Percentiles rank a stretch among this genome's conserved stretches.
Evolutionary conservation across 2,888 invertebrate genomes (phyloP).

Genomic region (Eupithecia inturbata): DNA sequence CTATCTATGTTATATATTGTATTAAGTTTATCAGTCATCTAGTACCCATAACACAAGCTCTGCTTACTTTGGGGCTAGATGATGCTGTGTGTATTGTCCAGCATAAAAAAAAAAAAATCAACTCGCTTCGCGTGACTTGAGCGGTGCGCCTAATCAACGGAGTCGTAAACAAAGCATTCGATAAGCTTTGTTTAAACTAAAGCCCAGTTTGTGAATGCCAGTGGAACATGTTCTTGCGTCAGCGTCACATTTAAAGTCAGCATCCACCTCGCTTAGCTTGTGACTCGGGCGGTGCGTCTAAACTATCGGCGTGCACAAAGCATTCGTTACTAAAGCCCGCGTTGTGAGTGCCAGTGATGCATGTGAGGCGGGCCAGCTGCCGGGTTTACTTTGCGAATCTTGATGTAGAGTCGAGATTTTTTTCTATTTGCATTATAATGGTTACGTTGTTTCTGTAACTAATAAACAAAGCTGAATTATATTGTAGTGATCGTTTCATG

Average conservation of each 20-base stretch:
- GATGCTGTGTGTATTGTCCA: too few relatives aligned
- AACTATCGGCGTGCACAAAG: conserved; percentile 82
- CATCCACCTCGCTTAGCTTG: not conserved
- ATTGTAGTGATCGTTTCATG: not conserved
- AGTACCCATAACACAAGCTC: too few relatives aligned
- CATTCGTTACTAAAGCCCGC: conserved; percentile 73
- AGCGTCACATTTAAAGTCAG: not conserved
- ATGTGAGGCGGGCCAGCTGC: conserved; percentile 80
- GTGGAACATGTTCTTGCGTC: conserved; percentile 38
- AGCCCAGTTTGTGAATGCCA: too few relatives aligned
- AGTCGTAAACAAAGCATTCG: too few relatives aligned
- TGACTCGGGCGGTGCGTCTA: conserved; percentile 51
- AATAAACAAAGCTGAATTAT: not conserved
- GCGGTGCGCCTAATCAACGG: too few relatives aligned
- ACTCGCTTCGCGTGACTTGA: too few relatives aligned
- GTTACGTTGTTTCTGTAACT: not conserved
- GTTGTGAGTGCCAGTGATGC: conserved; percentile 76
- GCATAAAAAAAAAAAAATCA: too few relatives aligned
- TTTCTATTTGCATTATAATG: conserved; percentile 2
- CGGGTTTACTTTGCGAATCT: conserved; percentile 23
- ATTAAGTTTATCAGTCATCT: too few relatives aligned
- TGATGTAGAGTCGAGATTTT: conserved; percentile 6
- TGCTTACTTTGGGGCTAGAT: too few relatives aligned
- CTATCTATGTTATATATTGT: too few relatives aligned
- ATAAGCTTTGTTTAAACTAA: too few relatives aligned